These are phyloP conservation scores for Mystacornis crossleyi DNA, from an alignment of 2,113 vertebrate genomes.

Conservation along the genomic window DNA sequence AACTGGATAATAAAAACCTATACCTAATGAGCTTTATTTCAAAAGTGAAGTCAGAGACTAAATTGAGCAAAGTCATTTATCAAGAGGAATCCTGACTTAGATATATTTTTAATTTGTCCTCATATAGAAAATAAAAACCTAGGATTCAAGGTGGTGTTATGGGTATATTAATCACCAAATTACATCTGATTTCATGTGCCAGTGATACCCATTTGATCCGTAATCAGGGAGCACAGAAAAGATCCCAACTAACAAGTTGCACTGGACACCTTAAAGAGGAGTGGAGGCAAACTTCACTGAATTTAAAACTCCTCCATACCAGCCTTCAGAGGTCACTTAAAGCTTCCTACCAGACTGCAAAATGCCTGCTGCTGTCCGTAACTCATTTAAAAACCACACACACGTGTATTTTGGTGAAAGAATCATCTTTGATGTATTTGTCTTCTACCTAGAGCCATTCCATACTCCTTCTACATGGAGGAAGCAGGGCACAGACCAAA, in stretches of 20 bases:
- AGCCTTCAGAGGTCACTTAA: background rate
- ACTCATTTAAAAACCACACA: background rate
- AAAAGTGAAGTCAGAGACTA: background rate
- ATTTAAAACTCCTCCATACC: background rate
- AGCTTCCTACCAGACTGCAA: background rate
- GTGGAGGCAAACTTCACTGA: background rate
- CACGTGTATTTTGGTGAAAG: accelerated
- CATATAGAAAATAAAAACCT: background rate
- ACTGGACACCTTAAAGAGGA: background rate
- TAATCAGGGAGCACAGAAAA: accelerated
- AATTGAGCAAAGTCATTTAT: background rate
- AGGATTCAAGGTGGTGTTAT: background rate
- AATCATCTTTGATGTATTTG: background rate
- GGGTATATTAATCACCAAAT: background rate
- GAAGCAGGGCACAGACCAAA: background rate
- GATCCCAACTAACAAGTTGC: background rate
- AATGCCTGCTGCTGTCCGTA: background rate
- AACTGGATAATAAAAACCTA: background rate
- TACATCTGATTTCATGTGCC: background rate
- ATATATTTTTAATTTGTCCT: background rate
- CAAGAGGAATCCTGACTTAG: background rate
- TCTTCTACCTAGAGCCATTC: background rate
- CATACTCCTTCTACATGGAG: background rate
- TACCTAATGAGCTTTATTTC: background rate
- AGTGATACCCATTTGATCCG: background rate